Conservation (phyloP, 2,113 vertebrate genomes). For the Mobula birostris region DNA sequence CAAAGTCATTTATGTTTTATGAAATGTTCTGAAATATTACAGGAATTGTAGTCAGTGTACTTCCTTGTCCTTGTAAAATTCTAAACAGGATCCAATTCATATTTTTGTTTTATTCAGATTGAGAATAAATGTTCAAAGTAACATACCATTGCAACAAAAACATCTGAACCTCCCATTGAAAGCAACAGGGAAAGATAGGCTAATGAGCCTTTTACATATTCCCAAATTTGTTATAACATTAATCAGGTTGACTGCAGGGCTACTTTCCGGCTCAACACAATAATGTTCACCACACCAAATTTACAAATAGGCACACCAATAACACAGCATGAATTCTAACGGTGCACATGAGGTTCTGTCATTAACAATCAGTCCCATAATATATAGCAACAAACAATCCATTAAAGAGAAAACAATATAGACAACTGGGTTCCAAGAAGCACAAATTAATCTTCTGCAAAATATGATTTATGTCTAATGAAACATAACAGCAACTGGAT, state of each 20-base stretch:
- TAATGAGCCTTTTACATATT: not conserved
- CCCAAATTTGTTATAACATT: constrained; percentile 10
- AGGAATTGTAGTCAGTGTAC: not conserved
- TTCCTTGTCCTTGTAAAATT: not conserved
- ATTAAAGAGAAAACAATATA: not conserved
- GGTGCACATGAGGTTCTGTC: not conserved
- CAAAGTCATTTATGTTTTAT: not conserved
- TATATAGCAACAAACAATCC: not conserved
- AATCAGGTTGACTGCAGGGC: constrained; percentile 26
- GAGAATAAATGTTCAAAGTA: not conserved
- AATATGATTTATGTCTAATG: constrained; percentile 15
- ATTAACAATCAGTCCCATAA: constrained; percentile 29
- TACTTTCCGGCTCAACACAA: constrained; percentile 29
- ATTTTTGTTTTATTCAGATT: not conserved
- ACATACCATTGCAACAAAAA: not conserved
- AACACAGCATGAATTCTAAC: constrained; percentile 29
- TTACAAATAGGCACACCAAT: constrained; percentile 30
- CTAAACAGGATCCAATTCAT: not conserved
- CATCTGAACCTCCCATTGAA: not conserved
- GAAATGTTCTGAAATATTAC: not conserved
- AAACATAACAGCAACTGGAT: constrained; percentile 20
- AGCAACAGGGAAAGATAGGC: not conserved
- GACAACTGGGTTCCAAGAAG: not conserved
- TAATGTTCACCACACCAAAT: constrained; percentile 15
- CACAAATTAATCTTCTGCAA: constrained; percentile 14